Evolutionary conservation across 1,140 invertebrate genomes (phyloP).

Genomic region (Megalopta genalis): DNA sequence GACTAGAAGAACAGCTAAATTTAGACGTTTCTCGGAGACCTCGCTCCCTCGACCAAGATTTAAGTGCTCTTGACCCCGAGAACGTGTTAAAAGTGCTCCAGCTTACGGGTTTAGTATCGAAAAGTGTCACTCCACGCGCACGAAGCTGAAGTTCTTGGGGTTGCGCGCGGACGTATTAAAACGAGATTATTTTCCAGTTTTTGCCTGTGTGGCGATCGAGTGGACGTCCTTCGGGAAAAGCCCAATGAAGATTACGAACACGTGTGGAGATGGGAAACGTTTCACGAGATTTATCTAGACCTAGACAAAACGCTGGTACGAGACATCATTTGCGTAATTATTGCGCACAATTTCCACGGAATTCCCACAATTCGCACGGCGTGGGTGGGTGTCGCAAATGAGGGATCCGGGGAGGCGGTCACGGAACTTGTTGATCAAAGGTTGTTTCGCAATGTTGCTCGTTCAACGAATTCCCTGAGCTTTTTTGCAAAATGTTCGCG

Average conservation of each 20-base stretch:
- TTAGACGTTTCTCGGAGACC: no score
- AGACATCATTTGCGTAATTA: slow-evolving; percentile 16
- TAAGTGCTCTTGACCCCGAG: no score
- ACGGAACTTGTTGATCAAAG: background rate
- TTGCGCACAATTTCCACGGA: background rate
- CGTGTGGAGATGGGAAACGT: background rate
- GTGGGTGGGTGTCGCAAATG: background rate
- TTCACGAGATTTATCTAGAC: background rate
- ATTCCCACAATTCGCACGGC: background rate
- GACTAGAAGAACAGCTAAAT: no score
- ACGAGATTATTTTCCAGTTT: no score
- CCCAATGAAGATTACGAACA: background rate
- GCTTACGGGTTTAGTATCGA: no score
- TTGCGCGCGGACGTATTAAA: no score
- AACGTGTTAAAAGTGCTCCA: no score
- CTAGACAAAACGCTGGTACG: background rate
- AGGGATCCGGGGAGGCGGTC: background rate
- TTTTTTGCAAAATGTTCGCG: background rate
- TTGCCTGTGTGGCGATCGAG: no score
- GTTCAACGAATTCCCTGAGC: background rate
- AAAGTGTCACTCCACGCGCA: no score
- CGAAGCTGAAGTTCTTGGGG: no score
- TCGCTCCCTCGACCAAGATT: no score
- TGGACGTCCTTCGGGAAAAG: background rate
- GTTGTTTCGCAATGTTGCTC: background rate